Percentiles rank a stretch among this genome's conserved stretches.
phyloP scores from a whole-genome alignment of 2,888 invertebrate species.

The Pteria penguin region DNA sequence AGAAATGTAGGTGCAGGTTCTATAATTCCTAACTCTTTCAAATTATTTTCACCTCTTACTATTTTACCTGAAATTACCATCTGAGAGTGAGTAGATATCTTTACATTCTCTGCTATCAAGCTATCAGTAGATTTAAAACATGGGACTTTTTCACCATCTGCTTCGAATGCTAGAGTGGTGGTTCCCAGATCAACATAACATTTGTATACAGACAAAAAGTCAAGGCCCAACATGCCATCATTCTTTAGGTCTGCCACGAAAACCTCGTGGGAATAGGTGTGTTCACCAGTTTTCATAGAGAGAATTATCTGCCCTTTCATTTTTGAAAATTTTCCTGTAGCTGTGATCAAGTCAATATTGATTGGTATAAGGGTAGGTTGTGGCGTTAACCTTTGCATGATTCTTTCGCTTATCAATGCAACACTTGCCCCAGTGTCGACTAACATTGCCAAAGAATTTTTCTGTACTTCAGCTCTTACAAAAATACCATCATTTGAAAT shows the following conservation, averaged over 20 bases:
- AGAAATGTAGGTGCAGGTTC: background rate
- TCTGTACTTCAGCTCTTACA: background rate
- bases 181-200: slow-evolving; percentile 1
- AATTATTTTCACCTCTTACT: background rate
- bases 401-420: background rate
- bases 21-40: background rate
- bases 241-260: slow-evolving; percentile 23
- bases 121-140: slow-evolving; percentile 12
- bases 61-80: background rate
- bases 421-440: background rate
- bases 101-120: no score
- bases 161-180: background rate
- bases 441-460: background rate
- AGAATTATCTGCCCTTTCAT: background rate
- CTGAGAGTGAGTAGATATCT: no score
- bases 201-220: slow-evolving; percentile 7
- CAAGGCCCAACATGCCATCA: slow-evolving; percentile 23
- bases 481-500: background rate
- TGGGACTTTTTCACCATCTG: slow-evolving; percentile 1
- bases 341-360: slow-evolving; percentile 25
- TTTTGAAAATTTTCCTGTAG: slow-evolving; percentile 14
- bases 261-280: slow-evolving; percentile 7
- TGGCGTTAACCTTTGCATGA: rapidly evolving
- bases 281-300: background rate
- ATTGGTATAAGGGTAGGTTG: background rate